Evolutionary conservation across 2,797 vertebrate species (phyloP).

Genomic region (Pseudomugil gertrudae): DNA sequence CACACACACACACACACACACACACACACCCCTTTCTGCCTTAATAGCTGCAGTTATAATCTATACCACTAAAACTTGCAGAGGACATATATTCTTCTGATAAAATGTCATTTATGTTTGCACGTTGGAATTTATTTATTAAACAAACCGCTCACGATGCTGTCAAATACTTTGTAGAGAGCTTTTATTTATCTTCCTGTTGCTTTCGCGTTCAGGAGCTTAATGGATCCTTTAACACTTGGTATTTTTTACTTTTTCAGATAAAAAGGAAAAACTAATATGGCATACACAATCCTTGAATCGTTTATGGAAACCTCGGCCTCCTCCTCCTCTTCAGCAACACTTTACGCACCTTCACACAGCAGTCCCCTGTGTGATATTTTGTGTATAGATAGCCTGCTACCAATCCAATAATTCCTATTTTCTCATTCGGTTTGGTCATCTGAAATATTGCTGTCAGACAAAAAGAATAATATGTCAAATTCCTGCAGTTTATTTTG

Average conservation of each 20-base stretch:
- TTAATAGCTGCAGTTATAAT: background rate
- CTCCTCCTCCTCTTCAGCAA: constrained; percentile 39
- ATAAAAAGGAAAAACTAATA: constrained; percentile 16
- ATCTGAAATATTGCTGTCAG: constrained; percentile 27
- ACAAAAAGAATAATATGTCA: constrained; percentile 42
- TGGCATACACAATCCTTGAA: constrained; percentile 36
- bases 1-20: too few species aligned
- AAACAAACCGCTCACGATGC: background rate
- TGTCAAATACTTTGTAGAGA: background rate
- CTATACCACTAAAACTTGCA: background rate
- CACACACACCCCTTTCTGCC: too few species aligned
- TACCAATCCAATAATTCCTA: constrained; percentile 33
- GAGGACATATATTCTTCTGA: too few species aligned
- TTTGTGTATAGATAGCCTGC: background rate
- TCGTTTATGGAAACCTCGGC: constrained; percentile 52
- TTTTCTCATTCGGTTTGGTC: too few species aligned
- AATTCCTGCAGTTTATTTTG: constrained; percentile 62
- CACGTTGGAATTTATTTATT: background rate
- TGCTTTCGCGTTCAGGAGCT: background rate
- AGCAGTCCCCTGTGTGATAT: constrained; percentile 40
- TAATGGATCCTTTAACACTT: background rate
- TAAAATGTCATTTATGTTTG: background rate
- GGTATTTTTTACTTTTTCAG: accelerated
- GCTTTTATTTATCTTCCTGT: background rate
- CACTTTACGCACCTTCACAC: constrained; percentile 21